Conservation (phyloP, 2,888 invertebrate genomes). For the Drosophila robusta region DNA sequence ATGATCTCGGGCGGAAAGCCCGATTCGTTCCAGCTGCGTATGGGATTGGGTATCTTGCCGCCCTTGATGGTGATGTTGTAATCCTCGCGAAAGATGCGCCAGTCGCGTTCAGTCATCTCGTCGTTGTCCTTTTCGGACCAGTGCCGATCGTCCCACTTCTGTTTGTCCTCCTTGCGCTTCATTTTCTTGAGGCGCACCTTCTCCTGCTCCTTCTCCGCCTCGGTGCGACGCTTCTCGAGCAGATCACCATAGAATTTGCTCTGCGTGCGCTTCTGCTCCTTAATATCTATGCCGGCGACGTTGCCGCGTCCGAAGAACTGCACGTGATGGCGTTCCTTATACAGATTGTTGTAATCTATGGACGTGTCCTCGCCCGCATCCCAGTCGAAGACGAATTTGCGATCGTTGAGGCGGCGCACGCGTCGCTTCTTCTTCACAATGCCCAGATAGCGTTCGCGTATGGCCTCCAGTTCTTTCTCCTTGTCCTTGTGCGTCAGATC, state of each 20-base stretch:
- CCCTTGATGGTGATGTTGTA: conserved; percentile 99
- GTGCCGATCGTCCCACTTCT: conserved; percentile 99
- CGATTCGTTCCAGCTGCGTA: conserved; percentile 97
- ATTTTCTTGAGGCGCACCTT: conserved; percentile 96
- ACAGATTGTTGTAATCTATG: conserved; percentile 97
- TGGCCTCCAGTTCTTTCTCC: conserved; percentile 97
- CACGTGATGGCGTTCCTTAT: conserved; percentile 98
- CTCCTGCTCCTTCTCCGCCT: conserved; percentile 98
- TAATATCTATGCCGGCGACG: conserved; percentile 99
- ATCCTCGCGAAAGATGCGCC: conserved; percentile 99
- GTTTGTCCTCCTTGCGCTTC: conserved; percentile 98
- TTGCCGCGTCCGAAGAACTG: conserved; percentile 99
- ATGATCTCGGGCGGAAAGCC: conserved; percentile 94
- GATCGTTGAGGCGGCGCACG: conserved; percentile 96
- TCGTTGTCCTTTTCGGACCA: conserved; percentile 97
- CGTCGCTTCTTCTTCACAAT: conserved; percentile 96
- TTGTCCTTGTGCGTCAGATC: conserved; percentile 90
- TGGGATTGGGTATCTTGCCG: conserved; percentile 98
- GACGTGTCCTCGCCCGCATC: conserved; percentile 99
- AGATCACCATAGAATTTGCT: conserved; percentile 98
- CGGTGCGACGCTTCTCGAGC: conserved; percentile 96
- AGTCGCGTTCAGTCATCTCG: conserved; percentile 99
- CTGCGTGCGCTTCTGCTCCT: conserved; percentile 97
- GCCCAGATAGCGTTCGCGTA: conserved; percentile 97
- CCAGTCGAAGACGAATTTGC: conserved; percentile 99